Evolutionary conservation across 2,113 vertebrate species (phyloP).

Genomic region (Thunnus maccoyii): DNA sequence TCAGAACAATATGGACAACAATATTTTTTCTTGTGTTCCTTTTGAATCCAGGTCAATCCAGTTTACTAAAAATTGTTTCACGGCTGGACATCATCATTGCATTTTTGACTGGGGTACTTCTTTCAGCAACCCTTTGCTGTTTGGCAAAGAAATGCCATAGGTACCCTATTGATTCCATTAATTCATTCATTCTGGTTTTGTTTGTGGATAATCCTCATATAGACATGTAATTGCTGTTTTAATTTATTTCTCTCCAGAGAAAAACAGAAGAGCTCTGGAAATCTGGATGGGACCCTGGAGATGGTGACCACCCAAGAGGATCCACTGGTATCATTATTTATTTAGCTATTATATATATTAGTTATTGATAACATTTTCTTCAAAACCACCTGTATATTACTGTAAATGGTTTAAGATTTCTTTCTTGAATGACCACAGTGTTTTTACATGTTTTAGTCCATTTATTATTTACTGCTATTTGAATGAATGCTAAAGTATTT

Average conservation of each 20-base stretch:
- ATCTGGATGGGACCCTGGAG: constrained; percentile 51
- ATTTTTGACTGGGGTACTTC: constrained; percentile 63
- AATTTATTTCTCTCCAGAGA: constrained; percentile 25
- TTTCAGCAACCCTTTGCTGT: constrained; percentile 54
- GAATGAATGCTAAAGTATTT: neutral
- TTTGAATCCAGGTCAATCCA: neutral
- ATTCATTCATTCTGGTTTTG: accelerated
- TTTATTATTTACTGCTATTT: neutral
- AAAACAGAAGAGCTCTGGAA: constrained; percentile 23
- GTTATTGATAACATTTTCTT: no score
- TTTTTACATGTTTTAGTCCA: no score
- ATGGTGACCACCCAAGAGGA: constrained; percentile 53
- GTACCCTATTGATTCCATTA: constrained; percentile 21
- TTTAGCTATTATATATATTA: neutral
- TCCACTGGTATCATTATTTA: constrained; percentile 49
- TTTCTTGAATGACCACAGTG: no score
- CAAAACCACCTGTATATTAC: no score
- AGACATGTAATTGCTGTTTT: neutral
- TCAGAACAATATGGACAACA: neutral
- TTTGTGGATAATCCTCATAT: neutral
- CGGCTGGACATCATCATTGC: constrained; percentile 30
- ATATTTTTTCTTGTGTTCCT: neutral
- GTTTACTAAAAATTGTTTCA: neutral
- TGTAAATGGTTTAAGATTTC: no score
- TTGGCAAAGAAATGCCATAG: constrained; percentile 43